A percentile compares a stretch with the other conserved stretches of the same genome.
Evolutionary conservation across 2,113 vertebrate species (phyloP).

Genomic region (Pontoporia blainvillei): DNA sequence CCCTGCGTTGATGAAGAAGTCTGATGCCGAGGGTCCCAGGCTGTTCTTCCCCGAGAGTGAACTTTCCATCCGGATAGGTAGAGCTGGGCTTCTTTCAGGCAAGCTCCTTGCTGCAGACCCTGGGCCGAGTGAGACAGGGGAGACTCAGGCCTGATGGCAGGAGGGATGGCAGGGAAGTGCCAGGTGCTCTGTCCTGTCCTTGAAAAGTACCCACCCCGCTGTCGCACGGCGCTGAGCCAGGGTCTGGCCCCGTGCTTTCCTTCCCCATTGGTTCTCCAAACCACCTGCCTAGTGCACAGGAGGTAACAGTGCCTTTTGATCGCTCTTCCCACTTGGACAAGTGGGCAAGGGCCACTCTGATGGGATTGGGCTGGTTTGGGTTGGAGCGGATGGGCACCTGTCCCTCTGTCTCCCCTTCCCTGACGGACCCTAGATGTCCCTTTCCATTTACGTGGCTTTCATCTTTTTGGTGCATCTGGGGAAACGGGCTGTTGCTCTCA

Average conservation of each 20-base stretch:
- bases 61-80: slow-evolving; percentile 95
- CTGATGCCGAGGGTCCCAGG: slow-evolving; percentile 46
- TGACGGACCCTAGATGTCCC: rapidly evolving
- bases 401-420: neutral
- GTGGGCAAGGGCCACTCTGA: neutral
- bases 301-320: neutral
- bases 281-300: neutral
- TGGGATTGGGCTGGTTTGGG: neutral
- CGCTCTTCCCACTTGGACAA: neutral
- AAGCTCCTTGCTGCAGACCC: slow-evolving; percentile 88
- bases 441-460: neutral
- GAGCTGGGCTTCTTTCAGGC: slow-evolving; percentile 90
- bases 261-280: neutral
- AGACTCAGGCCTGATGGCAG: neutral
- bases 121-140: neutral
- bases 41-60: slow-evolving; percentile 73
- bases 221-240: rapidly evolving
- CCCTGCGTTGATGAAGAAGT: slow-evolving; percentile 81
- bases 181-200: neutral
- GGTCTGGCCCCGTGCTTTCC: rapidly evolving
- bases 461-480: neutral
- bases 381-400: neutral
- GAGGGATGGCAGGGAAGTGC: neutral
- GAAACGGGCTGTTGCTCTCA: neutral
- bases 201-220: rapidly evolving